Conservation (phyloP, 2,113 vertebrate species). For the Stercorarius parasiticus region DNA sequence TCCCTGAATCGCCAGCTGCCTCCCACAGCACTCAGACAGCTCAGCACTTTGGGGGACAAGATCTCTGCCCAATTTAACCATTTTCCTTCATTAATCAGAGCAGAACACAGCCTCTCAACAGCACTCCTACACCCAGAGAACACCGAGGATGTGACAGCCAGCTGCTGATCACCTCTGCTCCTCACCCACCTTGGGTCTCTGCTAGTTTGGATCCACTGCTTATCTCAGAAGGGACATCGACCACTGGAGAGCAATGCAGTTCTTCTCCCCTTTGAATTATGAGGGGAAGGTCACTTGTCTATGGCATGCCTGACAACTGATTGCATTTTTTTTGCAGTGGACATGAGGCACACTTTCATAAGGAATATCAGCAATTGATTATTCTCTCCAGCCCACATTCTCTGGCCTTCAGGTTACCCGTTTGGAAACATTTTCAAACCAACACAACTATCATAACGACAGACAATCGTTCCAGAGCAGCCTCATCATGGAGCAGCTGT, state of each 20-base stretch:
- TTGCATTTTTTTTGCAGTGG: background rate
- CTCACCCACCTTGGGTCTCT: background rate
- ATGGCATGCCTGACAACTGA: background rate
- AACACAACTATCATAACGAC: background rate
- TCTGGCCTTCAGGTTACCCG: background rate
- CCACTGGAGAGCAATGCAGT: background rate
- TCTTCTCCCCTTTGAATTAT: background rate
- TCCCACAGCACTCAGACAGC: background rate
- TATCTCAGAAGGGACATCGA: accelerated
- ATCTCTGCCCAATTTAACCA: background rate
- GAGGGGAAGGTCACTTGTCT: background rate
- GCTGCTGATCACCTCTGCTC: background rate
- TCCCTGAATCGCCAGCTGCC: background rate
- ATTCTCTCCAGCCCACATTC: background rate
- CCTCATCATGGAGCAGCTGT: background rate
- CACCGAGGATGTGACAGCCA: background rate
- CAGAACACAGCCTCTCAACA: background rate
- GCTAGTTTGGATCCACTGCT: background rate
- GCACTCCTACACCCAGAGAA: background rate
- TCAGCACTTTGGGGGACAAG: background rate
- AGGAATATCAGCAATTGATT: background rate
- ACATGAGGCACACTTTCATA: background rate
- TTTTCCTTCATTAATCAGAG: background rate
- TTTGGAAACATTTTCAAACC: background rate
- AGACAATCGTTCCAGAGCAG: background rate